Base-by-base conservation (phyloP, 2,797 vertebrate species). In the Tangara arthus region DNA sequence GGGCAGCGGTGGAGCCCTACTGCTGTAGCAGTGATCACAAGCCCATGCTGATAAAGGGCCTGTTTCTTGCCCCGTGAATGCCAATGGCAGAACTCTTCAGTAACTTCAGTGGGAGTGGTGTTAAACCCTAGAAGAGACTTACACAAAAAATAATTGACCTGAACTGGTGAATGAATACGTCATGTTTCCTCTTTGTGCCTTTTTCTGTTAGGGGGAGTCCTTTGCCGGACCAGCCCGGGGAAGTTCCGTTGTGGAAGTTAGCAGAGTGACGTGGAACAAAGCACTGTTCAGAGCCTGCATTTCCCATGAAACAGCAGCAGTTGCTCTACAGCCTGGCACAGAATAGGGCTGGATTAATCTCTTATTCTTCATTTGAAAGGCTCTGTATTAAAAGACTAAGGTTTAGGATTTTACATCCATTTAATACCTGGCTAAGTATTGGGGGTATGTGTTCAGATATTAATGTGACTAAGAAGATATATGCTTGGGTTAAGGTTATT, bases 401-500 rank as follows among this genome's bases (percentile, higher is more conserved):
- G 91, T 95, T 96, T 95, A 94, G 78, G 82, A 89, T 95, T 95
- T 95, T 95, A 95, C 90, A 92, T 88, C 78, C 52, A 89, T 95
- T 95, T 93, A 95, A 93, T 88, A 93, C 82, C 89, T 87, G 87
- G 92, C 82, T 91, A 93, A 91, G 95, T 94, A 86, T 0, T 90
- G 56, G 56, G 83, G 70, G 72, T 85, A 90, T 88, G 81, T 84
- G 63, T 88, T 95, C 89, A 89, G 90, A 94, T 96, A 96, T 96
- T 96, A 96, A 96, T 96, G 88, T 95, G 96, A 94, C 92, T 96
- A 95, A 94, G 79, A 94, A 84, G 90, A 96, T 92, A 79, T 90
- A 96, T 94, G 94, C 94, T 92, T 9, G 34, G 93, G 82, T 93
- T 96, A 96, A 97, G 95, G 95, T 96, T 97, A 95, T 95, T 96